Conservation (phyloP, 2,113 vertebrate species). For the Peromyscus polionotus region DNA sequence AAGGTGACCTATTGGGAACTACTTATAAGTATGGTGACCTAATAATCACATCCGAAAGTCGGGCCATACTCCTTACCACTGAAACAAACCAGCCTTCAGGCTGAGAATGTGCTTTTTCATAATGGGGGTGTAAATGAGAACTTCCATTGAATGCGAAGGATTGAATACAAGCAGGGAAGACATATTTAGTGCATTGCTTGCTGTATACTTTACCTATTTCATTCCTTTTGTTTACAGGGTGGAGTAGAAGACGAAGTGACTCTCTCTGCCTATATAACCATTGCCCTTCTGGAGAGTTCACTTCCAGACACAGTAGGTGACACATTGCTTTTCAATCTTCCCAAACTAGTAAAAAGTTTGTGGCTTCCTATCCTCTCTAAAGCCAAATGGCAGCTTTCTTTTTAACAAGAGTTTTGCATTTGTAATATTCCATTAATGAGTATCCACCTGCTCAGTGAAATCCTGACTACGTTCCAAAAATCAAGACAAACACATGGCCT, state of each 20-base stretch:
- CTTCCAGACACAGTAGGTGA: conserved; percentile 70
- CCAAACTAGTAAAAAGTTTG: neutral
- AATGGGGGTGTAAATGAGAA: neutral
- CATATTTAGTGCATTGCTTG: neutral
- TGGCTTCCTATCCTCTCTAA: neutral
- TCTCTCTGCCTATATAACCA: conserved; percentile 82
- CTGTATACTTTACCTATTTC: neutral
- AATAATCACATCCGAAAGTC: neutral
- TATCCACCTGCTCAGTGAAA: neutral
- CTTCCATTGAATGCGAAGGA: neutral
- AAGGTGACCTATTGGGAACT: conserved; percentile 77
- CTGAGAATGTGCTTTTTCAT: neutral
- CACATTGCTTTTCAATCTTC: neutral
- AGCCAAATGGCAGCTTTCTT: neutral
- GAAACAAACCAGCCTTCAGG: neutral
- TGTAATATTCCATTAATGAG: neutral
- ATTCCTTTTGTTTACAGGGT: conserved; percentile 66
- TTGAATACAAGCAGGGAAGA: neutral
- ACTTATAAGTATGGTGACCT: neutral
- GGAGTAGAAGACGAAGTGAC: conserved; percentile 71
- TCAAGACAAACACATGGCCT: neutral
- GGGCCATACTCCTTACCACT: too few species aligned
- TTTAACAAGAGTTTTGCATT: neutral
- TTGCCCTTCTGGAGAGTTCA: conserved; percentile 81
- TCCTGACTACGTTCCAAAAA: neutral